These are phyloP conservation scores for Etheostoma nigrum DNA, from an alignment of 2,797 vertebrate genomes.

Conservation along the genomic window DNA sequence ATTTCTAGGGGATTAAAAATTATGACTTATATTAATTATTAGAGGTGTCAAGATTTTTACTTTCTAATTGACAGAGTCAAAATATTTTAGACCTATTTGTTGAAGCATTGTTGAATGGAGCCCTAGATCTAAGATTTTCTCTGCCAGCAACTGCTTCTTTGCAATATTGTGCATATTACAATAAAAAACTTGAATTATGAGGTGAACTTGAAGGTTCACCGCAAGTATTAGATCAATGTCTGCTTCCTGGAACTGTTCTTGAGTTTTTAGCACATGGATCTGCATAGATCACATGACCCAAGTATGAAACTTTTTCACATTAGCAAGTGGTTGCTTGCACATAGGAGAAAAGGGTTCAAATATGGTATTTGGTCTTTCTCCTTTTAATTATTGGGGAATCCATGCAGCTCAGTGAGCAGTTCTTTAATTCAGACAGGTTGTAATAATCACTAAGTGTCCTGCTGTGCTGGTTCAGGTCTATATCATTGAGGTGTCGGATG, in stretches of 20 bases:
- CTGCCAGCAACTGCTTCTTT: neutral
- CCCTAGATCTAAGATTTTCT: neutral
- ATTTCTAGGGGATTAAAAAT: neutral
- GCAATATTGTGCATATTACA: neutral
- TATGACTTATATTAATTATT: neutral
- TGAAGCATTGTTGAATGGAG: neutral
- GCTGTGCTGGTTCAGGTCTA: constrained; percentile 89
- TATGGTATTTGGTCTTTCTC: neutral
- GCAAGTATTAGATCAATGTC: neutral
- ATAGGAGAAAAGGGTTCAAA: neutral
- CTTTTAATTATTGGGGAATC: neutral
- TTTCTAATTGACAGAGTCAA: no score
- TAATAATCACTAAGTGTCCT: neutral
- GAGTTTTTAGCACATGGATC: neutral
- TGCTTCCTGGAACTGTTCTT: neutral
- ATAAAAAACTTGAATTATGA: neutral
- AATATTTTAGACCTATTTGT: no score
- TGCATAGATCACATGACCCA: neutral
- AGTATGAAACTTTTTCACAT: neutral
- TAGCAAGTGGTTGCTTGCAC: neutral
- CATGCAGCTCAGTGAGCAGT: neutral
- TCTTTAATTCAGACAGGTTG: neutral
- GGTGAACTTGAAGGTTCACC: neutral
- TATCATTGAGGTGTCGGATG: constrained; percentile 92
- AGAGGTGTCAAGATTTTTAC: neutral